These are phyloP conservation scores for Gopherus flavomarginatus DNA, from an alignment of 2,113 vertebrate genomes.

Conservation along the genomic window DNA sequence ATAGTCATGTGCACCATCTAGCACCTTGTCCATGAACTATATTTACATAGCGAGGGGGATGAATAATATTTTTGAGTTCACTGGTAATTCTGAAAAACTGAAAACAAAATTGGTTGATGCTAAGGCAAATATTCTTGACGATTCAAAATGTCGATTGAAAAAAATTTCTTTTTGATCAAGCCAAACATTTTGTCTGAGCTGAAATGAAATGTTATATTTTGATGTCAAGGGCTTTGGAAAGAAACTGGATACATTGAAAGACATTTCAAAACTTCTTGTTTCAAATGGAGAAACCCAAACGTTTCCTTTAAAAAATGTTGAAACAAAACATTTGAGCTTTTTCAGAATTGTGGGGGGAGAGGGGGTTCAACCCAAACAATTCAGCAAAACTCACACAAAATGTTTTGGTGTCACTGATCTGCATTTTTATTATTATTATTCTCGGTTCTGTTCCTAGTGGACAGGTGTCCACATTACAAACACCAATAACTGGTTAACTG, in stretches of 20 bases:
- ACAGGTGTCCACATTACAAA: not conserved
- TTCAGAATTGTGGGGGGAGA: not conserved
- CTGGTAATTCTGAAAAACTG: not conserved
- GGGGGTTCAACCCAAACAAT: too few relatives aligned
- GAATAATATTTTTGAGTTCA: not conserved
- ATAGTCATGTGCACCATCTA: not conserved
- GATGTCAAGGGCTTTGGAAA: not conserved
- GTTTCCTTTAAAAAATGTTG: too few relatives aligned
- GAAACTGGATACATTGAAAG: not conserved
- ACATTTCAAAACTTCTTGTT: not conserved
- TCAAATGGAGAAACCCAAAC: not conserved
- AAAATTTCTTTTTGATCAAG: not conserved
- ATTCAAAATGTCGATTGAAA: not conserved
- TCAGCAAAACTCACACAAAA: not conserved
- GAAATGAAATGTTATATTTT: not conserved
- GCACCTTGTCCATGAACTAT: not conserved
- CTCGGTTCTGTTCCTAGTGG: not conserved
- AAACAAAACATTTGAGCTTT: not conserved
- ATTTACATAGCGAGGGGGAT: not conserved
- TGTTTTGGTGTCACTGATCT: not conserved
- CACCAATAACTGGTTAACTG: not conserved
- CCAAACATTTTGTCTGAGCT: not conserved
- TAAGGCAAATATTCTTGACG: not conserved
- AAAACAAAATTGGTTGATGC: too few relatives aligned
- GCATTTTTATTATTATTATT: too few relatives aligned